Base-by-base conservation (phyloP, 2,113 vertebrate genomes). In the Eublepharis macularius region DNA sequence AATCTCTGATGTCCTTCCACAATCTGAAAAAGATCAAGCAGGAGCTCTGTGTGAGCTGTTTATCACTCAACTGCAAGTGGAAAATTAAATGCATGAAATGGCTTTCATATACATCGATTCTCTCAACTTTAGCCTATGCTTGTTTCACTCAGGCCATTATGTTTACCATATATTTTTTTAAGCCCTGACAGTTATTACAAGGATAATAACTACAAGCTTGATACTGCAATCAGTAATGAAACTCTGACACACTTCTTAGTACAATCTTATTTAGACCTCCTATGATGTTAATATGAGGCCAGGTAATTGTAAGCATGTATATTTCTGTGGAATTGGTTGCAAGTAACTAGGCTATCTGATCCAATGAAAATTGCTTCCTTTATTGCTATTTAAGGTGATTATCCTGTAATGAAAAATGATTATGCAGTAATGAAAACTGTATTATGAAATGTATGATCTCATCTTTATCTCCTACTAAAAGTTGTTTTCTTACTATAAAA, bases 401-500 rank as follows among this genome's bases (percentile, higher is more conserved):
- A 34, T n/a, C 14, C 43, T 47, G 43, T 68, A 81, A 68, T 81
- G 76, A 41, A 79, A 79, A 5, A 63, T 63, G 51, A 78, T 63
- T 78, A 21, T 41, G 54, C 36, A 39, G 41, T 63, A 41, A 41
- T 78, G 76, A 41, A 63, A 41, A 63, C 21, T 41, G 54, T 26
- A 41, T 36, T 63, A 63, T 60, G 41, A 78, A 78, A 60, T 41
- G 76, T 7, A 14, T 80, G 41, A 66, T 68, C 29, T 43, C 63
- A n/a, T 81, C 63, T 34, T 81, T 34, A 81, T 66, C n/a, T n/a
- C n/a, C n/a, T n/a, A n/a, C n/a, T 80, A 81, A 81, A 68, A 34
- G 24, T 21, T 41, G 16, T 47, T 68, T 32, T 68, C 41, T 80
- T 81, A 68, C 16, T 49, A 43, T 69, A 66, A 81, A 69, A 34